Base-by-base conservation (phyloP, 2,888 invertebrate genomes). In the Sphaerophoria rueppellii region DNA sequence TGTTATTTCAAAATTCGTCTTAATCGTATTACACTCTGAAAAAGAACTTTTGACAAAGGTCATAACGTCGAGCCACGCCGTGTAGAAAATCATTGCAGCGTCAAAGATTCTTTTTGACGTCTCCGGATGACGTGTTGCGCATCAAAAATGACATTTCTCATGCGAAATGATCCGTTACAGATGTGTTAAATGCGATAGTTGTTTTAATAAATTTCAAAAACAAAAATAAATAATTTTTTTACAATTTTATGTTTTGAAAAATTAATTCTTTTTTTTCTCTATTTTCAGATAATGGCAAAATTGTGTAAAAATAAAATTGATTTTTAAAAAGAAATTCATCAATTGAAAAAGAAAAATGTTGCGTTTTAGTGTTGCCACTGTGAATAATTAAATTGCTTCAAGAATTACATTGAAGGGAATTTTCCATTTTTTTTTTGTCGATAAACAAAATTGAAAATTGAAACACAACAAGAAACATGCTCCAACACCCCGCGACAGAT, bases 401-500 rank as follows among this genome's bases (percentile, higher is more conserved):
- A 61, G 74, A 24, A 34, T 58, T 58, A 60, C 16, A 60, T n/a
- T 4, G 12, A 70, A 48, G 40, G 11, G 7, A 60, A 16, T 60
- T 58, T 52, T 60, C 37, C n/a, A n/a, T n/a, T n/a, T 57, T 69
- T 73, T 24, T 40, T 58, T 24, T 24, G 32, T 48, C 14, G 52
- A 75, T 34, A 54, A 57, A 54, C n/a, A 40, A 37, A 37, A 54
- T 48, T 58, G 40, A 50, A 43, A 32, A 63, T 35, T 54, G n/a
- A 67, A 55, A 48, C 4, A 55, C 75, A 55, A 71, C 54, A 43
- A 43, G 9, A 43, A 89, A 87, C 74, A 91, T 92, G 91, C 89
- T 92, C 77, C 92, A 92, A 88, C 92, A 92, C 90, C 91, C 91
- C 89, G 91, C 91, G 88, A 90, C 92, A 85, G 91, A 92, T 88